These are phyloP conservation scores for Progne subis DNA, from an alignment of 2,113 vertebrate species.

Conservation along the genomic window DNA sequence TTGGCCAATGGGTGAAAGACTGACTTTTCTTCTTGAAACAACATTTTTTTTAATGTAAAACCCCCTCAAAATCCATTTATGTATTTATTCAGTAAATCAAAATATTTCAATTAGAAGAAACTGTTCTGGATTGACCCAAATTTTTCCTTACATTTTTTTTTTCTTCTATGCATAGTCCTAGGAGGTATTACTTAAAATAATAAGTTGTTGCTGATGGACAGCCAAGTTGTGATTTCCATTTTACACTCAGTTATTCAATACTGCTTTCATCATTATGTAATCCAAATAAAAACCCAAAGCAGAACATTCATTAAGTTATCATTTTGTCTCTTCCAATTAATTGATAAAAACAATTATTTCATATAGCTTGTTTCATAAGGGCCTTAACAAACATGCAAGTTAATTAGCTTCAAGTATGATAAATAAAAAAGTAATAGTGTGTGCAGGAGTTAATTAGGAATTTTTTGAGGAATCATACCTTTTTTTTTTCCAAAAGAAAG, in stretches of 20 bases:
- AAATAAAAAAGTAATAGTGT: background rate
- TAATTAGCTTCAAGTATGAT: background rate
- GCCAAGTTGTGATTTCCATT: background rate
- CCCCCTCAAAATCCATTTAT: background rate
- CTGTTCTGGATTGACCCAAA: fast-evolving
- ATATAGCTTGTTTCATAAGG: background rate
- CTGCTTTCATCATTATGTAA: background rate
- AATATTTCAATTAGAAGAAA: background rate
- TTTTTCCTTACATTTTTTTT: background rate
- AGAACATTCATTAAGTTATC: background rate
- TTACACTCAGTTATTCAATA: background rate
- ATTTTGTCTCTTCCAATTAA: background rate
- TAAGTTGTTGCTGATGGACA: background rate
- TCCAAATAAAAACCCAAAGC: background rate
- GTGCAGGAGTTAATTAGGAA: background rate
- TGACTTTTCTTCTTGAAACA: background rate
- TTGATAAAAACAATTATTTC: background rate
- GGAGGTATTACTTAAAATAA: background rate
- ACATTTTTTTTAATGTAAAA: background rate
- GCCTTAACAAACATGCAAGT: background rate
- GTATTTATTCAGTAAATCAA: background rate
- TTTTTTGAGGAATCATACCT: background rate
- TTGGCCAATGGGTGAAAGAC: background rate
- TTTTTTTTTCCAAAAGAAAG: background rate
- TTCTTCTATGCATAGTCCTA: background rate